Evolutionary conservation across 2,797 vertebrate genomes (phyloP), one percentile per base, ranked within the genome.

Genomic region (Lacerta viridis): DNA sequence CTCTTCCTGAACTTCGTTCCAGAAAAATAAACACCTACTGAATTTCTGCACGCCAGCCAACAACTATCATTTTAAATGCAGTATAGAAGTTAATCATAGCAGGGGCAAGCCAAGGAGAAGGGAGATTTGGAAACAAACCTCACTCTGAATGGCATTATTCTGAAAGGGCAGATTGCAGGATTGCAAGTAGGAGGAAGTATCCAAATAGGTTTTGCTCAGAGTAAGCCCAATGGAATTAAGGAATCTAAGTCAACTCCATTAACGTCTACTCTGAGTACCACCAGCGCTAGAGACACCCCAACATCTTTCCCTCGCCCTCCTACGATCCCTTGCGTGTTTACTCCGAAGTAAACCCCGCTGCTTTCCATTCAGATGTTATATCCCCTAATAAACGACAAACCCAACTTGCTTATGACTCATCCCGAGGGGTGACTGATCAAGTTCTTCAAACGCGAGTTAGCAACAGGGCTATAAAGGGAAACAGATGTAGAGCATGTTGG

Each of bases 371-470:
- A 36, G 36, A 11, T n/a, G 33, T 27, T 6, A 1, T 18, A 61
- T 68, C 84, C 15, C 11, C 7, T 0, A 80, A 27, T 5, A 29
- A 39, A 15, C 13, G 7, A 0, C 43, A 66, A 59, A 15, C 43
- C 15, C 66, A 2, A 80, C 7, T 59, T 8, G 9, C 27, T 79
- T 15, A 27, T 79, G 41, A 71, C 55, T 27, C 18, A 27, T 29
- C 1, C 66, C 43, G 36, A 72, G 25, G 50, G 1, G 50, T 0
- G 46, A 59, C 80, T 17, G 71, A 84, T 25, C 36, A 72, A 74
- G 89, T 93, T 80, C 7, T 66, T 27, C 77, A 83, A 72, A 43
- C 0, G 41, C 9, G 88, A 93, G 64, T 2, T 33, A 2, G 27
- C 0, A 83, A 68, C 33, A 25, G 43, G 4, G 29, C 46, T 59